phyloP scores from a whole-genome alignment of 1,140 invertebrate species.

The Drosophila quadrilineata region DNA sequence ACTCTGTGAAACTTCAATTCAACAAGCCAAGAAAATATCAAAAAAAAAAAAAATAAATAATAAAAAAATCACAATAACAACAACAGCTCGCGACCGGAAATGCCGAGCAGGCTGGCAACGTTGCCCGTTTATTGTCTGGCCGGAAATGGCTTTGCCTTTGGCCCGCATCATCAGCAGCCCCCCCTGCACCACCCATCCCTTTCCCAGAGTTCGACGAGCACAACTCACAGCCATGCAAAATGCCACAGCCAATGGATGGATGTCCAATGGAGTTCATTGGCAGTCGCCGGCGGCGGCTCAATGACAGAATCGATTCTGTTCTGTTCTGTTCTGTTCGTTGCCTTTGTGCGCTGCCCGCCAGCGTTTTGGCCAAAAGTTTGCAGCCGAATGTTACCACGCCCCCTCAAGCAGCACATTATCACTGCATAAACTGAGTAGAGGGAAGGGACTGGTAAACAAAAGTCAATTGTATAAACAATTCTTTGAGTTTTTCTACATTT shows the following conservation, averaged over 20 bases:
- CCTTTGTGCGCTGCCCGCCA: slow-evolving; percentile 29
- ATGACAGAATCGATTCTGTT: slow-evolving; percentile 55
- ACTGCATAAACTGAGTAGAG: slow-evolving; percentile 12
- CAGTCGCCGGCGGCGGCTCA: slow-evolving; percentile 30
- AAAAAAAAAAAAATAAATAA: slow-evolving; percentile 23
- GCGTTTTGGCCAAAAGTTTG: slow-evolving; percentile 18
- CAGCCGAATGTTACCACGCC: slow-evolving; percentile 5
- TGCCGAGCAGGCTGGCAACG: slow-evolving; percentile 46
- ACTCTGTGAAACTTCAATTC: slow-evolving; percentile 66
- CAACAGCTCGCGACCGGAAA: slow-evolving; percentile 46
- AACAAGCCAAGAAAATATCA: slow-evolving; percentile 42
- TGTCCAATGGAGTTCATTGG: slow-evolving; percentile 38
- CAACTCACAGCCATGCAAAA: background rate
- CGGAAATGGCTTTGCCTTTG: slow-evolving; percentile 70
- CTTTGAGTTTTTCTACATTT: slow-evolving; percentile 18
- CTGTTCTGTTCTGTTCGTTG: no score
- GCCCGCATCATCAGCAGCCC: slow-evolving; percentile 32
- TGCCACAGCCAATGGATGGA: slow-evolving; percentile 8
- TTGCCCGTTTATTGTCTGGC: slow-evolving; percentile 69
- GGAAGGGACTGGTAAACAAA: background rate
- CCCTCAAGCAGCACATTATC: no score
- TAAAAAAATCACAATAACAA: slow-evolving; percentile 17
- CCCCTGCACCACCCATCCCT: background rate
- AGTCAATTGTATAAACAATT: slow-evolving; percentile 28
- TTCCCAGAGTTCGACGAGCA: background rate